Percentiles rank a stretch among this genome's conserved stretches.
phyloP scores from a whole-genome alignment of 2,888 invertebrate species.

The Drosophila colorata region DNA sequence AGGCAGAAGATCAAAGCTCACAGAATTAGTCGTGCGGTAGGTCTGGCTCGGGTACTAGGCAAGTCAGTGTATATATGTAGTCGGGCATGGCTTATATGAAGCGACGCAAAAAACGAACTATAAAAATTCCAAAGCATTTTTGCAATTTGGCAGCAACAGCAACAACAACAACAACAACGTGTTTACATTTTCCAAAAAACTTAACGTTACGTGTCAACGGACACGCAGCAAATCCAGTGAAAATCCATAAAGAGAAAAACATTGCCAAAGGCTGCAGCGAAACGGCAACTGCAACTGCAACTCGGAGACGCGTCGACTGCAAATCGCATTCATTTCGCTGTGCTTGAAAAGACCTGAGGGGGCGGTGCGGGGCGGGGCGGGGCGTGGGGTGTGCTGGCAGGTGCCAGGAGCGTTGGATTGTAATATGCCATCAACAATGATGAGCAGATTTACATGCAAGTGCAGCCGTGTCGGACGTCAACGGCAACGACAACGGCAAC shows the following conservation, averaged over 20 bases:
- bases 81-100: slow-evolving; percentile 24
- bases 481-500: slow-evolving; percentile 28
- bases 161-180: slow-evolving; percentile 26
- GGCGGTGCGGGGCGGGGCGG: neutral
- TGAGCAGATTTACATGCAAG: slow-evolving; percentile 84
- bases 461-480: slow-evolving; percentile 52
- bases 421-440: slow-evolving; percentile 83
- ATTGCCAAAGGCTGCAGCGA: slow-evolving; percentile 45
- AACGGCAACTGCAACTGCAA: slow-evolving; percentile 49
- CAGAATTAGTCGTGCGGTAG: slow-evolving; percentile 56
- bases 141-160: slow-evolving; percentile 65
- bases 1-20: slow-evolving; percentile 71
- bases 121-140: slow-evolving; percentile 82
- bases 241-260: slow-evolving; percentile 73
- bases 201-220: slow-evolving; percentile 67
- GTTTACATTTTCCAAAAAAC: slow-evolving; percentile 60
- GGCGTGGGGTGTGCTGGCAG: slow-evolving; percentile 15
- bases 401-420: slow-evolving; percentile 57
- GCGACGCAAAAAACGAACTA: slow-evolving; percentile 45
- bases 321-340: slow-evolving; percentile 82
- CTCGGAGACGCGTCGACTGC: slow-evolving; percentile 75
- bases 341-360: slow-evolving; percentile 3
- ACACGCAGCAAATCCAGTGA: slow-evolving; percentile 57
- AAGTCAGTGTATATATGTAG: neutral
- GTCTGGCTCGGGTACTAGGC: slow-evolving; percentile 41